Base-by-base conservation (phyloP, 2,113 vertebrate species). In the Miniopterus natalensis region DNA sequence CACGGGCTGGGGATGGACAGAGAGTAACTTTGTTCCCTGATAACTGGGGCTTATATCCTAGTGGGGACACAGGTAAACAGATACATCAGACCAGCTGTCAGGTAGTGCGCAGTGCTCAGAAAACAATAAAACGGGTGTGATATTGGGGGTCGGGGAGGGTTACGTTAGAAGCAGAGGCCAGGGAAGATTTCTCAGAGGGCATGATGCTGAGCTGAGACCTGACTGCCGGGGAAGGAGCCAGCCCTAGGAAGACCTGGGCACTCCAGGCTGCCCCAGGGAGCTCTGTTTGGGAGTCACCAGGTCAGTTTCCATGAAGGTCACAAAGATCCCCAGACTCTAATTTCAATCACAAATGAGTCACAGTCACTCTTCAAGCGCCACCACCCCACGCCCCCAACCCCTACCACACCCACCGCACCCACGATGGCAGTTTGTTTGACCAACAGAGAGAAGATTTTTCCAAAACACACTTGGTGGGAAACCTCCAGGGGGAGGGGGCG, bases 381-480 rank as follows among this genome's bases (percentile, higher is more conserved):
- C 8, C 21, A 2, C 2, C 45, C 51, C 47, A 18, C 3, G 14
- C 29, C 65, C 27, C 23, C n/a, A 42, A 40, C 40, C 25, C 21
- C 27, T 18, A 23, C 42, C 80, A n/a, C 66, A 53, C 75, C 83
- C 77, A 80, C 9, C 80, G n/a, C 66, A 53, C 75, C 84, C 80
- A 80, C 9, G 2, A 14, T 0, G 29, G 31, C 21, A 27, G 55
- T 89, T 74, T 97, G 88, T 97, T 96, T 92, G 90, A 92, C 29
- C 94, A 98, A 97, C 97, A 97, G 73, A 95, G 45, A 71, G 59
- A 65, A 49, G 73, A 53, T 87, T 73, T 85, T 90, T 88, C 68
- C 97, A 94, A 95, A 92, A 95, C 40, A 92, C 0, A 6, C 42
- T 65, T 51, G 47, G 85, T 63, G 36, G 7, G 71, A 86, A 66